Conservation (phyloP, 2,888 invertebrate genomes). For the Andrena fulva region DNA sequence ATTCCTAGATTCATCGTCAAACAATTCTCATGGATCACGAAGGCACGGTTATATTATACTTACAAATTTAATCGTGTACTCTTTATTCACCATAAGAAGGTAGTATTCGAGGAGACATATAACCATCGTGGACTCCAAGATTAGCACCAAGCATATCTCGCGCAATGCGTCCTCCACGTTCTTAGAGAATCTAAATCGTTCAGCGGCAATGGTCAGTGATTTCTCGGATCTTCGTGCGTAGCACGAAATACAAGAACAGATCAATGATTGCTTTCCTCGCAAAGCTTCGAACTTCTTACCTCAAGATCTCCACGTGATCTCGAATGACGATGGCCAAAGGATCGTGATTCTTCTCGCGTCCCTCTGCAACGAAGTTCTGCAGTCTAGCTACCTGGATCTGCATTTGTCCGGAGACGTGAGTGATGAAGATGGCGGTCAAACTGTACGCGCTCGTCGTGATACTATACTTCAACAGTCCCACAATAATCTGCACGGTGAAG, state of each 20-base stretch:
- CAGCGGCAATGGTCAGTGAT: not conserved
- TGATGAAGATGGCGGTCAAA: constrained; percentile 66
- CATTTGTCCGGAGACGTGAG: constrained; percentile 70
- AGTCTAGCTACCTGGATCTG: constrained; percentile 54
- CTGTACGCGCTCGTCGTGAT: constrained; percentile 62
- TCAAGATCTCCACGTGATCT: constrained; percentile 62
- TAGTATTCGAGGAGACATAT: constrained; percentile 80
- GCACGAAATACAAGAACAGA: constrained; percentile 70
- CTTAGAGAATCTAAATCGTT: constrained; percentile 26
- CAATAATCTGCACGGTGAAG: constrained; percentile 56
- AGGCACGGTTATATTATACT: too few species aligned
- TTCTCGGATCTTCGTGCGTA: constrained; percentile 75
- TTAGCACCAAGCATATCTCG: constrained; percentile 73
- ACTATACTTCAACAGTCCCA: constrained; percentile 52
- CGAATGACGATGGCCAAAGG: constrained; percentile 54
- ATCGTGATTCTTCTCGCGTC: not conserved
- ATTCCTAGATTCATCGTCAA: constrained; percentile 40
- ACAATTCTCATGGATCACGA: not conserved
- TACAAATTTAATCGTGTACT: not conserved
- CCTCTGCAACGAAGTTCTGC: constrained; percentile 1
- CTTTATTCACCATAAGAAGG: constrained; percentile 74
- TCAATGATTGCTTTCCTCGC: constrained; percentile 38
- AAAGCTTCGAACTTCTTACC: constrained; percentile 36
- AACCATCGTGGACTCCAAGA: constrained; percentile 77
- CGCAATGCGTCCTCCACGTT: constrained; percentile 11